Conservation (phyloP, 2,888 invertebrate genomes). For the Orthosia gothica region DNA sequence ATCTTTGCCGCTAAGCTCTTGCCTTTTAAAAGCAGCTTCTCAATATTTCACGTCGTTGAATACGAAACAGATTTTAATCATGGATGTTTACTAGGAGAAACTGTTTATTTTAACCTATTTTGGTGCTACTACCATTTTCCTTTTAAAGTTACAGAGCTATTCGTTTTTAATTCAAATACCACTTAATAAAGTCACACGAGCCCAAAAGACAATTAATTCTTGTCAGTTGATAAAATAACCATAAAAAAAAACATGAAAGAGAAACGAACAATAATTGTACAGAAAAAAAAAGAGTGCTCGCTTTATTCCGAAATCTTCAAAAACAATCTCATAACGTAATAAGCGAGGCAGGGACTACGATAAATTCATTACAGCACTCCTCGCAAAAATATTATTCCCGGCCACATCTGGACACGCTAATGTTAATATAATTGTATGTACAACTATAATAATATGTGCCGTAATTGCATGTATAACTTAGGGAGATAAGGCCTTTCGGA, state of each 20-base stretch:
- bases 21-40: conserved; percentile 38
- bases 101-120: conserved; percentile 11
- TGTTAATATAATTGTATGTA: conserved; percentile 65
- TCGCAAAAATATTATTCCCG: conserved; percentile 80
- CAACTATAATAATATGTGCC: conserved; percentile 61
- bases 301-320: conserved; percentile 54
- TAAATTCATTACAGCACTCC: conserved; percentile 80
- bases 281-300: conserved; percentile 32
- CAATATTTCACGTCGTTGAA: conserved; percentile 38
- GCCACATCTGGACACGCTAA: conserved; percentile 75
- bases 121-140: neutral
- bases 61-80: conserved; percentile 48
- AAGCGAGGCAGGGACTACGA: conserved; percentile 66
- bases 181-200: neutral
- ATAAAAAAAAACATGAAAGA: conserved; percentile 21
- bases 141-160: neutral
- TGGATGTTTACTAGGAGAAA: conserved; percentile 22
- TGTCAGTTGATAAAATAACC: conserved; percentile 28
- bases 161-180: neutral
- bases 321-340: conserved; percentile 61
- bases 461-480: conserved; percentile 63
- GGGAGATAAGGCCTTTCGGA: conserved; percentile 49
- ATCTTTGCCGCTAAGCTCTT: conserved; percentile 43
- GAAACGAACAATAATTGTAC: conserved; percentile 27
- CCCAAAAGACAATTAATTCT: neutral